A percentile compares a stretch with the other conserved stretches of the same genome.
phyloP scores from a whole-genome alignment of 2,888 invertebrate genomes.

The Tetragnatha montana region DNA sequence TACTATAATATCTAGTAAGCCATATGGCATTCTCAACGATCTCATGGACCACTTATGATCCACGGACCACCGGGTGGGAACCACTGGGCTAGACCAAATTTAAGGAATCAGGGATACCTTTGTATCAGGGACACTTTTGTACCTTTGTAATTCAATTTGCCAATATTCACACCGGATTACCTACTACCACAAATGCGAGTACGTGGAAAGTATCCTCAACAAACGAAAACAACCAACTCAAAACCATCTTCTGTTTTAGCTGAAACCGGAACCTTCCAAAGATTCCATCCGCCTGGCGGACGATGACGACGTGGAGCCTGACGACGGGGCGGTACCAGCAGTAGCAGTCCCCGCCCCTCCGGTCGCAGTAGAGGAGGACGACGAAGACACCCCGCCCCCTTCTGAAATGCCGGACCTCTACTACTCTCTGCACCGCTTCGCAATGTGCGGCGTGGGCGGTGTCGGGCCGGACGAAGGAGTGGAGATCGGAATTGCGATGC shows the following conservation, averaged over 20 bases:
- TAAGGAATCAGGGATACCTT: too few relatives aligned
- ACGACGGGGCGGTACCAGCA: not conserved
- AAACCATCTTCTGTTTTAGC: not conserved
- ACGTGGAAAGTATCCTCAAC: too few relatives aligned
- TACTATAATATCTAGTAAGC: too few relatives aligned
- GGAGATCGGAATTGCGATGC: conserved; percentile 37
- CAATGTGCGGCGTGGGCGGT: conserved; percentile 34
- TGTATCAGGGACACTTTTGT: too few relatives aligned
- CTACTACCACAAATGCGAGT: too few relatives aligned
- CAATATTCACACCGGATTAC: too few relatives aligned
- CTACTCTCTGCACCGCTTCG: conserved; percentile 33
- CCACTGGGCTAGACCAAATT: too few relatives aligned
- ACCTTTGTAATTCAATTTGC: too few relatives aligned
- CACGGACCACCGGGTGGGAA: too few relatives aligned
- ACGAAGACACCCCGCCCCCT: not conserved
- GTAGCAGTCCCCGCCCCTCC: not conserved
- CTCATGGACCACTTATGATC: too few relatives aligned
- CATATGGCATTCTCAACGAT: too few relatives aligned
- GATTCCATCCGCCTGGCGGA: not conserved
- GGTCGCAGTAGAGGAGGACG: not conserved
- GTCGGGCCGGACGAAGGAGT: conserved; percentile 18
- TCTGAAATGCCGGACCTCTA: conserved; percentile 21
- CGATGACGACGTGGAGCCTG: conserved; percentile 15
- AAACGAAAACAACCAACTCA: too few relatives aligned
- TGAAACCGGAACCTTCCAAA: not conserved